Percentiles rank a stretch among this genome's conserved stretches.
These are phyloP conservation scores for Falco novaeseelandiae DNA, from an alignment of 2,797 vertebrate species.

Conservation along the genomic window DNA sequence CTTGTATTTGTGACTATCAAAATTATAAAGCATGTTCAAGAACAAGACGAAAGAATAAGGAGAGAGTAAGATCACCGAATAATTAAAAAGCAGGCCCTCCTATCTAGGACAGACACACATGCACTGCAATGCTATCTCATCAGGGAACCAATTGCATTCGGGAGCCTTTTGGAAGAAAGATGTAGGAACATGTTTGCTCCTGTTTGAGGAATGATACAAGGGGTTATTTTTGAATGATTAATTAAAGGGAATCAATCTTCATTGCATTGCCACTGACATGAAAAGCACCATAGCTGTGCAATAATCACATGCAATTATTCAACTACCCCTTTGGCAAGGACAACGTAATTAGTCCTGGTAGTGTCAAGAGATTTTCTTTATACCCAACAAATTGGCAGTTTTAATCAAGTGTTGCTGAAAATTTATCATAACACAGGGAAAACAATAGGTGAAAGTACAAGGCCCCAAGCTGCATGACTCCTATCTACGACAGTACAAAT, in stretches of 20 bases:
- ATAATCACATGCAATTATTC: conserved; percentile 83
- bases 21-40: conserved; percentile 40
- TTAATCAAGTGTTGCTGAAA: conserved; percentile 82
- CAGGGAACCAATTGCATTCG: conserved; percentile 61
- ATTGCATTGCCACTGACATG: conserved; percentile 78
- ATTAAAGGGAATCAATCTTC: conserved; percentile 85
- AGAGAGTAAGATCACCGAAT: conserved; percentile 35
- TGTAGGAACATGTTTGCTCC: conserved; percentile 72
- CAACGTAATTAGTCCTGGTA: conserved; percentile 82
- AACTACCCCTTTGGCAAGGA: conserved; percentile 83
- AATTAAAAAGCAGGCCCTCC: conserved; percentile 46
- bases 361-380: conserved; percentile 81
- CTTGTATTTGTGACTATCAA: conserved; percentile 13
- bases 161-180: conserved; percentile 72
- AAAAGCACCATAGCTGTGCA: conserved; percentile 78
- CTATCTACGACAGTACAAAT: conserved; percentile 71
- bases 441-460: conserved; percentile 78
- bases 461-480: conserved; percentile 69
- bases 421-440: conserved; percentile 79
- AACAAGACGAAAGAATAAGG: conserved; percentile 25
- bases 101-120: conserved; percentile 55
- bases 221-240: conserved; percentile 81
- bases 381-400: conserved; percentile 81
- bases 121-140: conserved; percentile 59
- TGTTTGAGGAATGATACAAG: conserved; percentile 71